Evolutionary conservation across 1,140 invertebrate species (phyloP), one percentile per base, ranked within the genome.

Genomic region (Liolophura sinensis): DNA sequence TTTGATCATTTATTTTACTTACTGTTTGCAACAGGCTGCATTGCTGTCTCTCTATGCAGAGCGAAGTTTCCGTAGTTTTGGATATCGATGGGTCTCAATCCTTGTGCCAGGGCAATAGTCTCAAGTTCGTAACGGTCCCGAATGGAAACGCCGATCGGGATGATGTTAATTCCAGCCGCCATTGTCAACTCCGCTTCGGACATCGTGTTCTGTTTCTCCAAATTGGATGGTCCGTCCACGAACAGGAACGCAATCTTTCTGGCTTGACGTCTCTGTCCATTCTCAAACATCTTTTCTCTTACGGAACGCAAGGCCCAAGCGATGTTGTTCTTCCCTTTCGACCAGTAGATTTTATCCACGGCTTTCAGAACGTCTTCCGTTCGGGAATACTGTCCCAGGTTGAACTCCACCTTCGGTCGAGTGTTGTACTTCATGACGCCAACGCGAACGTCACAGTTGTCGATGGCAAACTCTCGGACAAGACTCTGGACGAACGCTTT

Each of bases 401-500:
- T 59, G 65, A 77, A 82, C 51, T 81, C 71, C 25, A 72, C 46
- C 22, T 65, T 65, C 12, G 72, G 62, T 20, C 55, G 47, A n/a
- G 57, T 56, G 47, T 70, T 76, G 70, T 78, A 83, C n/a, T 71
- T 74, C 64, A 80, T 64, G 31, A 74, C 67, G 47, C 77, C 80
- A 54, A 82, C 71, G 47, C 75, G 60, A 47, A 71, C 66, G 57
- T 73, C 71, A 68, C 79, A 81, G 25, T 69, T 64, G 24, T 76
- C 72, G 0, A 75, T 62, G 46, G 78, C 74, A 74, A 81, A 77
- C 22, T 78, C 65, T 25, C 68, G 46, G 1, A 81, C 69, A 1
- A 81, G 64, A 15, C 72, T 62, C 54, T 78, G 70, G 14, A 74
- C 74, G 68, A 82, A 83, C n/a, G 56, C 73, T 66, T 79, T 77